Base-by-base conservation (phyloP, 1,140 invertebrate species). In the Sminthurinus signatus region DNA sequence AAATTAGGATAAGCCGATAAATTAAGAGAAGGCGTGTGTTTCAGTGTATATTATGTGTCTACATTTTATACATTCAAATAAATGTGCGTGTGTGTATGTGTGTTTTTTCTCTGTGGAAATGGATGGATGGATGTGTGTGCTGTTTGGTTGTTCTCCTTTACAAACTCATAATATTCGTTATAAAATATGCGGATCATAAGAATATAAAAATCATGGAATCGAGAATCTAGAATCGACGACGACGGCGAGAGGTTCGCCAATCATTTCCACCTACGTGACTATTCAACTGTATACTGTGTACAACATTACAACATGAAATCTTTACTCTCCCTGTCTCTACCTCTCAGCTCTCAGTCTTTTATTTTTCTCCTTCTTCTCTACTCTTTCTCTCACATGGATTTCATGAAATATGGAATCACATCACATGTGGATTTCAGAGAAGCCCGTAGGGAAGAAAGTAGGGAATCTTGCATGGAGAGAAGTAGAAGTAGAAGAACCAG, bases 221-320 rank as follows among this genome's bases (percentile, higher is more conserved):
- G 5, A n/a, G n/a, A n/a, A n/a, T n/a, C n/a, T n/a, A n/a, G 36
- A 39, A 10, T 17, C 36, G 8, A 17, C 36, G 36, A 39, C 36
- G 17, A 10, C 8, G 17, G 17, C 36, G 36, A 17, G 17, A 17
- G 36, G 36, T 46, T 52, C 27, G 23, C 50, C 50, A 52, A 52
- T 52, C 50, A 52, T 52, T 29, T 28, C 50, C 50, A 52, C 50
- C 50, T 52, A 52, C 50, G 50, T 52, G 50, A 8, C 5, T 36
- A 8, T 36, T 36, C 15, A 36, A 5, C 32, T 36, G 32, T 36
- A 36, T 15, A 8, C n/a, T n/a, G n/a, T n/a, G n/a, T n/a, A n/a
- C n/a, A n/a, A n/a, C n/a, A n/a, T n/a, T n/a, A n/a, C n/a, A n/a
- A n/a, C n/a, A n/a, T n/a, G n/a, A n/a, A n/a, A n/a, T n/a, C n/a